These are phyloP conservation scores for Mya arenaria DNA, from an alignment of 1,140 invertebrate species.

Conservation along the genomic window DNA sequence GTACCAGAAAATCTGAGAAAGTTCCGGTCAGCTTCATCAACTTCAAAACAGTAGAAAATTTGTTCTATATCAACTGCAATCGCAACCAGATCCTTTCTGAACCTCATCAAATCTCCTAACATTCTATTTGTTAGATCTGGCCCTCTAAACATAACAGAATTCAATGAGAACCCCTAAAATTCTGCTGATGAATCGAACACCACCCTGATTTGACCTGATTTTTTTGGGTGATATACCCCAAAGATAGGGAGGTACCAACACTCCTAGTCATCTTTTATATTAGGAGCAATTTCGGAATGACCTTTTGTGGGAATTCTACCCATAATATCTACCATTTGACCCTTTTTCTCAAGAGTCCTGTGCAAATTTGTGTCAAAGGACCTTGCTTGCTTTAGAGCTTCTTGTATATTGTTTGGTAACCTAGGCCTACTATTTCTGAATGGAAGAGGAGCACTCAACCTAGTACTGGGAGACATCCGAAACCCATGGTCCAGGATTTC, in stretches of 20 bases:
- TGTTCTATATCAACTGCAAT: slow-evolving; percentile 28
- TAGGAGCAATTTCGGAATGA: slow-evolving; percentile 38
- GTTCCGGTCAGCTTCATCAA: slow-evolving; percentile 25
- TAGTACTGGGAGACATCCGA: not conserved
- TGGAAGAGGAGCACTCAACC: slow-evolving; percentile 51
- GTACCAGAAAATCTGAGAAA: slow-evolving; percentile 54
- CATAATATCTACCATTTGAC: slow-evolving; percentile 41
- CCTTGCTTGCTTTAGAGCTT: not conserved
- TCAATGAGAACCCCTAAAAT: not conserved
- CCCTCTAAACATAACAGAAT: slow-evolving; percentile 43
- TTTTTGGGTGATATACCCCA: slow-evolving; percentile 41
- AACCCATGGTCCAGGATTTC: slow-evolving; percentile 42
- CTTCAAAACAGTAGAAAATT: slow-evolving; percentile 57
- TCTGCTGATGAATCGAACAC: slow-evolving; percentile 45
- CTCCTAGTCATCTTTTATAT: not conserved
- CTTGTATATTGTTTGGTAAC: not conserved
- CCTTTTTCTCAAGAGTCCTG: slow-evolving; percentile 8
- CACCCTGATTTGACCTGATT: slow-evolving; percentile 23
- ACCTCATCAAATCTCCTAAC: not conserved
- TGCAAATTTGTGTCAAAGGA: not conserved
- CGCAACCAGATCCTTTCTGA: slow-evolving; percentile 9
- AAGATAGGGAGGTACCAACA: slow-evolving; percentile 49
- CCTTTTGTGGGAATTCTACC: slow-evolving; percentile 4
- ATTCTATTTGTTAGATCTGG: slow-evolving; percentile 77
- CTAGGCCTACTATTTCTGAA: not conserved